Base-by-base conservation (phyloP, 2,888 invertebrate genomes). In the Thera britannica region DNA sequence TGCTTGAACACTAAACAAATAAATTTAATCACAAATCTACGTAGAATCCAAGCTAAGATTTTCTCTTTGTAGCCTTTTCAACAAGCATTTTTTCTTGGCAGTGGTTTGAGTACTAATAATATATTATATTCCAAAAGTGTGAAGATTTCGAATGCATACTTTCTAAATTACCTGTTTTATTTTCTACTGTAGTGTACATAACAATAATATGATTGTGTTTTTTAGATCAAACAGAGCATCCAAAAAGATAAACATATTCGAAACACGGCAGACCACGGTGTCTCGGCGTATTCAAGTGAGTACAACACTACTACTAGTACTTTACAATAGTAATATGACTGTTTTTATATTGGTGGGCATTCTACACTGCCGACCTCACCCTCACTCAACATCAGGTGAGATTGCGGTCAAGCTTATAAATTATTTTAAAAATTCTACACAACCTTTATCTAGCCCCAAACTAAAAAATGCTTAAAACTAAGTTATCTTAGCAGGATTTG, bases 251-350 rank as follows among this genome's bases (percentile, higher is more conserved):
- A 91, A 72, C 87, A 85, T 74, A 67, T 74, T n/a, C 83, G 89
- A 63, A 85, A 87, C 73, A 71, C 81, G 11, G 56, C 77, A n/a
- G 89, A 90, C 9, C 86, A 87, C 58, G 82, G 89, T 5, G 73
- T 90, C 57, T 85, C 90, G 67, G 86, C 82, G 51, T 91, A 90
- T 81, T 75, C 90, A 71, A 90, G 92, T 92, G 78, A 88, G 91
- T 89, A 12, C 46, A 60, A 54, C 3, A 54, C 46, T 4, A n/a
- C 2, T n/a, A 36, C 36, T 3, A 23, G 23, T 9, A 38, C 6
- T 60, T 41, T 34, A 12, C 38, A n/a, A 54, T 23, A 11, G n/a
- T 34, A 54, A 23, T 23, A 23, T 23, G 23, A 23, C 23, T 23
- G 23, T 23, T 23, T 23, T 23, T 23, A 23, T 23, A 23, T 23